A percentile compares a stretch with the other conserved stretches of the same genome.
phyloP scores from a whole-genome alignment of 2,113 vertebrate genomes.

The Anolis carolinensis region DNA sequence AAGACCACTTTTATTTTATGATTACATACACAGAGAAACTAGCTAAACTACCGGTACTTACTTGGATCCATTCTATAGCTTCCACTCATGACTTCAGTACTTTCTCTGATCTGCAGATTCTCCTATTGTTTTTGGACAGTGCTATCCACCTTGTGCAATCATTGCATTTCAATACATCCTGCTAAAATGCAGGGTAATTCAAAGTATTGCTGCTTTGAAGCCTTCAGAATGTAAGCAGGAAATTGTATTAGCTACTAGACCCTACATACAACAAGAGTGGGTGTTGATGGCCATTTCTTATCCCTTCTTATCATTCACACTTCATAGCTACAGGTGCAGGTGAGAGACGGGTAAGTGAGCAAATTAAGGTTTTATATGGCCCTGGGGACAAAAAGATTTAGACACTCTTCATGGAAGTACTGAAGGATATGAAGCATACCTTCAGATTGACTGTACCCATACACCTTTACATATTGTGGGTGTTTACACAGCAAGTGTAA shows the following conservation, averaged over 20 bases:
- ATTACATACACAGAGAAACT: neutral
- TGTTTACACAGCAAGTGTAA: neutral
- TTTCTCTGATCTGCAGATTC: neutral
- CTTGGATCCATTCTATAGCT: too few species aligned
- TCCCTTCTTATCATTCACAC: neutral
- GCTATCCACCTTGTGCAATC: neutral
- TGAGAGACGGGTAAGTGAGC: neutral
- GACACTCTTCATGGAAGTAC: neutral
- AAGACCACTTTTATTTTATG: neutral
- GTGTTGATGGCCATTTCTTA: neutral
- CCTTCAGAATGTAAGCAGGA: neutral
- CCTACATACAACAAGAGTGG: neutral
- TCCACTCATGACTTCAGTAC: neutral
- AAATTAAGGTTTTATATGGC: neutral
- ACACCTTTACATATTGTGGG: neutral
- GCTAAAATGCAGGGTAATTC: neutral
- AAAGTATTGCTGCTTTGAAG: too few species aligned
- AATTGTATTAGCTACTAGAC: neutral
- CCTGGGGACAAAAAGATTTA: neutral
- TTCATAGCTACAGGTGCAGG: neutral
- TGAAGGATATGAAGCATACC: neutral
- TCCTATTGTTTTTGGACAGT: neutral
- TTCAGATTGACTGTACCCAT: neutral
- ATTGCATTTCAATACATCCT: neutral
- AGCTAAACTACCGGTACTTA: neutral